Base-by-base conservation (phyloP, 1,140 invertebrate genomes). In the Pectinophora gossypiella region DNA sequence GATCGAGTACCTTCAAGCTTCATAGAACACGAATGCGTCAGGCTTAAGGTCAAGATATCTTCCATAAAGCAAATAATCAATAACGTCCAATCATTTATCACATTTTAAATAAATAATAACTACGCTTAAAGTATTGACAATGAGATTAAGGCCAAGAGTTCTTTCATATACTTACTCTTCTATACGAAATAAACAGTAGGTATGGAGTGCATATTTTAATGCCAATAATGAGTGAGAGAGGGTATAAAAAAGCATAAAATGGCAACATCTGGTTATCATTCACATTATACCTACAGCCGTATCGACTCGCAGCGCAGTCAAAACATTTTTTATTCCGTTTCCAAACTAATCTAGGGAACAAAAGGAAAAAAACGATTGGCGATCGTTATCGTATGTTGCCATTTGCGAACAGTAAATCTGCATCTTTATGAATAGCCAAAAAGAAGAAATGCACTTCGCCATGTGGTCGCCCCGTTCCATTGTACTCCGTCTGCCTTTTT, bases 401-500 rank as follows among this genome's bases (percentile, higher is more conserved):
- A 69, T 64, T 65, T 63, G 56, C 56, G 64, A 75, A 72, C 69
- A 72, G 72, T 72, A 69, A 70, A 74, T 76, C 60, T 66, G 61
- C 62, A 61, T 64, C 60, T 68, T 65, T 66, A 64, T 50, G 49
- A 64, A 55, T 65, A 59, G 47, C 51, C 38, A 74, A 76, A 76
- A 76, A 74, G 63, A 66, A 73, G 57, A 68, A 67, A 66, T 47
- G 27, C 50, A 62, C 63, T 69, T 58, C 56, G 56, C 76, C 79
- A 79, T 77, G 64, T 79, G 77, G 76, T 64, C 71, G 42, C 18
- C 45, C 47, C 51, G 44, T 42, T 51, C 72, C 66, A 84, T 84
- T 84, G 79, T 79, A 64, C 56, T 68, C 65, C 64, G 63, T 64
- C 64, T 74, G 59, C 64, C 51, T 68, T 78, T 74, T 64, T 53